Evolutionary conservation across 2,888 invertebrate genomes (phyloP), one percentile per base, ranked within the genome.

Genomic region (Hydrotaea diabolus): DNA sequence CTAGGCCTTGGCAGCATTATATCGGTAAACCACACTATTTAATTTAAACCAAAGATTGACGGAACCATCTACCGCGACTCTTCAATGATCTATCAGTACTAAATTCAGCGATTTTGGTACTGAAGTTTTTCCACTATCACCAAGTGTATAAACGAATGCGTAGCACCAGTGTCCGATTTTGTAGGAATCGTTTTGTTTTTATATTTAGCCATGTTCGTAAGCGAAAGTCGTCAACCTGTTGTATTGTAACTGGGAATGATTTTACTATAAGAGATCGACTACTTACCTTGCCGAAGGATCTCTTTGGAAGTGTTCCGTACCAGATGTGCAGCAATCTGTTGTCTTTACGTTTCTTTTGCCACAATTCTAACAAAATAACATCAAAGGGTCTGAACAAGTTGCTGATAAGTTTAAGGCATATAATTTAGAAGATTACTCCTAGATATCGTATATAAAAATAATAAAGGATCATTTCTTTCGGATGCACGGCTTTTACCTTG

Each of bases 331-430:
- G n/a, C n/a, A n/a, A n/a, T n/a, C n/a, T n/a, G n/a, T n/a, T n/a
- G 59, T 75, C 19, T 62, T 75, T 1, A 75, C 13, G 9, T 11
- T 43, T 23, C 23, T 59, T n/a, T 75, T 75, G 0, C 46, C 46
- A 21, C 74, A 74, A 8, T 75, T 17, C 62, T 26, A 75, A n/a
- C 62, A 75, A 75, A 75, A 75, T 7, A n/a, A n/a, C n/a, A n/a
- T n/a, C 36, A 31, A 64, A 0, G 49, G 46, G 0, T 19, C 64
- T 3, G 75, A 31, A 31, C 75, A 76, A n/a, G 0, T 11, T 2
- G 31, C 19, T n/a, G n/a, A n/a, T n/a, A n/a, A n/a, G n/a, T n/a
- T n/a, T n/a, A n/a, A n/a, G n/a, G n/a, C 26, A 55, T 55, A 0
- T 0, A 17, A 0, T 31, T 36, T n/a, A 57, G 55, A 2, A 57